Percentiles rank a stretch among this genome's conserved stretches.
Evolutionary conservation across 2,113 vertebrate genomes (phyloP).

Genomic region (Silurus glanis): DNA sequence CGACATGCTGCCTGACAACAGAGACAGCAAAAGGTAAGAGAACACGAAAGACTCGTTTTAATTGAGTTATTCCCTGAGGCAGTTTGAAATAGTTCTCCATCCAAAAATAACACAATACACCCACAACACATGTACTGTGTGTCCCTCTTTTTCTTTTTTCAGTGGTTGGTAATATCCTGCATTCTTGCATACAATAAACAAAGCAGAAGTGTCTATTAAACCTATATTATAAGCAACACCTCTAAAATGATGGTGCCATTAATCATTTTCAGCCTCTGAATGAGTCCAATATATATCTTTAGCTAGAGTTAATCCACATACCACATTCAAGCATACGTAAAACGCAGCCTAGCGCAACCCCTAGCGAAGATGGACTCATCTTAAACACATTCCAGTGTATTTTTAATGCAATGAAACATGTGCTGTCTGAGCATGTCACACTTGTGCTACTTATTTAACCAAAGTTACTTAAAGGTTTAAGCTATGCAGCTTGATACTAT

Average conservation of each 20-base stretch:
- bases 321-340: not conserved
- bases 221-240: not conserved
- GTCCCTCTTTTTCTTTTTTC: not conserved
- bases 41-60: not conserved
- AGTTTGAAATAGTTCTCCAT: not conserved
- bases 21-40: slow-evolving; percentile 72
- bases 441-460: not conserved
- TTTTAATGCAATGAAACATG: not conserved
- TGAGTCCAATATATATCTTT: not conserved
- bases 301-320: not conserved
- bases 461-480: not conserved
- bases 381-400: not conserved
- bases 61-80: not conserved
- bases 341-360: not conserved
- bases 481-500: not conserved
- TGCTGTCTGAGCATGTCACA: not conserved
- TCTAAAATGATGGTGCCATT: not conserved
- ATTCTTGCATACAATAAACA: not conserved
- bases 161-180: not conserved
- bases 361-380: not conserved
- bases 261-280: not conserved
- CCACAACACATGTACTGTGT: not conserved
- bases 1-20: slow-evolving; percentile 51
- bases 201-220: not conserved
- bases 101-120: not conserved